phyloP scores from a whole-genome alignment of 1,140 invertebrate genomes.

The Drosophila hydei region DNA sequence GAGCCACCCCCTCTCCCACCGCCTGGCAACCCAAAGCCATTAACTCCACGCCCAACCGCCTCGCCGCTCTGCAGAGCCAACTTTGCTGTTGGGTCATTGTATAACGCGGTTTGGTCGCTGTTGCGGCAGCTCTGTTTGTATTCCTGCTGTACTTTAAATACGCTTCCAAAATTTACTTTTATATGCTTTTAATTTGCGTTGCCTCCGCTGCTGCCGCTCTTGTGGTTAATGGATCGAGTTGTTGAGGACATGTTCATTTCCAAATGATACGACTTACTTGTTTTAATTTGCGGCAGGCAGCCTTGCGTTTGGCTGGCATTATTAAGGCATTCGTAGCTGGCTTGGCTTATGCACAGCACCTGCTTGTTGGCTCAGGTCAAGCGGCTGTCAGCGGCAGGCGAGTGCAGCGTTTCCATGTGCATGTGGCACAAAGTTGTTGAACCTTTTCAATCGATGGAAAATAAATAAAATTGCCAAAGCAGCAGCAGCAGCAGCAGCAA shows the following conservation, averaged over 20 bases:
- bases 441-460: constrained; percentile 47
- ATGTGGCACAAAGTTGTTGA: constrained; percentile 70
- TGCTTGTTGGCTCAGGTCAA: constrained; percentile 24
- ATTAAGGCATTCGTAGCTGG: neutral
- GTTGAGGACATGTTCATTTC: constrained; percentile 61
- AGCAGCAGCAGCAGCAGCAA: constrained; percentile 10
- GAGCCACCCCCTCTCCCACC: neutral
- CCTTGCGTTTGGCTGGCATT: neutral
- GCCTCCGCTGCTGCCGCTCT: constrained; percentile 22
- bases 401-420: constrained; percentile 23
- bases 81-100: constrained; percentile 34
- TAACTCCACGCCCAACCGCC: neutral
- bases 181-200: constrained; percentile 71
- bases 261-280: constrained; percentile 49
- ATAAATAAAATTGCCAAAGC: neutral
- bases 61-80: neutral
- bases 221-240: constrained; percentile 6
- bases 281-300: constrained; percentile 5
- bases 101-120: constrained; percentile 31
- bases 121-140: constrained; percentile 30
- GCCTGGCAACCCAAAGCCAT: constrained; percentile 15
- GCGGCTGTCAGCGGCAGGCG: constrained; percentile 36
- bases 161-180: constrained; percentile 75
- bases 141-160: constrained; percentile 58
- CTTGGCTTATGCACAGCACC: neutral